Evolutionary conservation across 1,140 invertebrate species (phyloP).

Genomic region (Helicoverpa armigera): DNA sequence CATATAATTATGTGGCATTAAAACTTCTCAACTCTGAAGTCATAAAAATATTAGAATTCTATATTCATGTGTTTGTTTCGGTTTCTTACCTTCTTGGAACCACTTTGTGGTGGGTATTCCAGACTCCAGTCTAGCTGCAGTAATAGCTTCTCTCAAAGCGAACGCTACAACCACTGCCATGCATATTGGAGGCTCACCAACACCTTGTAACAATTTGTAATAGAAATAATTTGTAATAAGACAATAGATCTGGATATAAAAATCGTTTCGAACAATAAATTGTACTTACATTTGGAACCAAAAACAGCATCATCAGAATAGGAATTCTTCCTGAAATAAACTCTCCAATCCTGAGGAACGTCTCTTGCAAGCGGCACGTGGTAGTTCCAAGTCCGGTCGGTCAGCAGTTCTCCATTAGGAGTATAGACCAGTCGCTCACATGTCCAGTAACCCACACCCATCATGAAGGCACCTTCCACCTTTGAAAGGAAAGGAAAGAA

Average conservation of each 20-base stretch:
- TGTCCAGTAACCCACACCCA: slow-evolving; percentile 93
- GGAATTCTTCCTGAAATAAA: slow-evolving; percentile 89
- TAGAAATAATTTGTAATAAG: background rate
- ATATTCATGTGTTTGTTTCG: too few relatives aligned
- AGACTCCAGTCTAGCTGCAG: slow-evolving; percentile 88
- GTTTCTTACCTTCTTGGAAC: slow-evolving; percentile 57
- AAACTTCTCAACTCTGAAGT: too few relatives aligned
- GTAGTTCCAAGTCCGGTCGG: slow-evolving; percentile 93
- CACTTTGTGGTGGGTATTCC: slow-evolving; percentile 75
- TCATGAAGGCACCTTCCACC: slow-evolving; percentile 88
- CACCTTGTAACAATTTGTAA: slow-evolving; percentile 78
- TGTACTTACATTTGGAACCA: slow-evolving; percentile 86
- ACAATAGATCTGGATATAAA: background rate
- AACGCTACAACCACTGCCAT: slow-evolving; percentile 89
- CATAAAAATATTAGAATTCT: too few relatives aligned
- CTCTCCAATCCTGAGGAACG: slow-evolving; percentile 93
- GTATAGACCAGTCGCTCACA: slow-evolving; percentile 83
- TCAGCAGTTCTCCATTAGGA: slow-evolving; percentile 89
- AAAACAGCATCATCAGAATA: slow-evolving; percentile 88
- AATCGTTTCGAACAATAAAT: background rate
- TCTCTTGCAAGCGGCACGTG: slow-evolving; percentile 92
- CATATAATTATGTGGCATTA: too few relatives aligned
- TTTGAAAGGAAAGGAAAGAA: background rate
- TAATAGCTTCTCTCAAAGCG: slow-evolving; percentile 92
- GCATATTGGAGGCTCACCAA: slow-evolving; percentile 92